Percentiles rank a stretch among this genome's conserved stretches.
Conservation (phyloP, 2,797 vertebrate genomes). For the Synaphobranchus kaupii region DNA sequence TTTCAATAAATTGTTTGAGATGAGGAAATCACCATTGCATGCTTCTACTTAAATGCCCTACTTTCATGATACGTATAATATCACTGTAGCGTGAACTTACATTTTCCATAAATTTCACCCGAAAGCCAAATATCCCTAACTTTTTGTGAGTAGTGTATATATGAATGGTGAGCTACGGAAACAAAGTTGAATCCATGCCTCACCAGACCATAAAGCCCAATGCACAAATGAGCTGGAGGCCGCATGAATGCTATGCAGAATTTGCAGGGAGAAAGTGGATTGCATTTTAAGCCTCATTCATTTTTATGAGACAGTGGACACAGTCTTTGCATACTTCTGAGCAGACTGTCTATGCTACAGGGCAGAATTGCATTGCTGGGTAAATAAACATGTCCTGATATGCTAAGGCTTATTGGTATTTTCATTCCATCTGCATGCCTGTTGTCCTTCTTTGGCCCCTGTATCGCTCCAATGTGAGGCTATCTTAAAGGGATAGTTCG, state of each 20-base stretch:
- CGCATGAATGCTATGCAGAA: neutral
- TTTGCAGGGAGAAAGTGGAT: neutral
- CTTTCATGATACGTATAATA: too few species aligned
- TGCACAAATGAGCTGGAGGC: neutral
- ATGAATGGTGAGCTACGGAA: neutral
- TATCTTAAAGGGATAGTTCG: too few species aligned
- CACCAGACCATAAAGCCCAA: neutral
- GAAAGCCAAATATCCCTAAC: too few species aligned
- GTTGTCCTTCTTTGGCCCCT: neutral
- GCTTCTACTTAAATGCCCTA: too few species aligned
- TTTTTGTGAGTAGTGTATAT: too few species aligned
- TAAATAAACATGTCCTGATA: neutral
- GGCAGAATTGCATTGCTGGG: neutral
- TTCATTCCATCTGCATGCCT: neutral
- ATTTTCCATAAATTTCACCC: too few species aligned
- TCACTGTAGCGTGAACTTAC: too few species aligned
- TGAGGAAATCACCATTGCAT: too few species aligned
- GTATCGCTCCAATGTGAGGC: neutral
- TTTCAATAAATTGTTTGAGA: too few species aligned
- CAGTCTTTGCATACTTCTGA: conserved; percentile 1
- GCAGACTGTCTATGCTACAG: neutral
- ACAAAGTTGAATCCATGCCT: neutral
- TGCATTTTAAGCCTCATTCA: neutral
- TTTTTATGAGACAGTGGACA: neutral
- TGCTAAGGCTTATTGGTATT: neutral